Evolutionary conservation across 37 sponge, comb jelly and placozoan genomes (phyloP).

Genomic region (Beroe ovata): DNA sequence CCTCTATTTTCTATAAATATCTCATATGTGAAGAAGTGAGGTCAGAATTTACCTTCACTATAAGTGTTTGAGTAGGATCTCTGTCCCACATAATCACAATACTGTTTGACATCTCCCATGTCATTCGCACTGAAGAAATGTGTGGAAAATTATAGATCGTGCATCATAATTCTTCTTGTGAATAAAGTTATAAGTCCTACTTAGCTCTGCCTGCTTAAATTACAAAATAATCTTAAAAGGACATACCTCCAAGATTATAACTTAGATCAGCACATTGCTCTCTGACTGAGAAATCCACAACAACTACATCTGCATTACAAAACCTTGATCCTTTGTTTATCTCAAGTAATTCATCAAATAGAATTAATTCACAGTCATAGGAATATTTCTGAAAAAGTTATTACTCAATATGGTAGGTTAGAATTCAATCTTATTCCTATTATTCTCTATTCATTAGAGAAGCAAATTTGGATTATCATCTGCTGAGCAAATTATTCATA

Average conservation of each 20-base stretch:
- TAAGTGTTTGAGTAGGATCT: conserved; percentile 60
- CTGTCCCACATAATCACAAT: conserved; percentile 53
- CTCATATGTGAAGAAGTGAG: too few relatives aligned
- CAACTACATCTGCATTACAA: conserved; percentile 47
- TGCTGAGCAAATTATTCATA: too few relatives aligned
- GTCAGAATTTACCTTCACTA: conserved; percentile 40
- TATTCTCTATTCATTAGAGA: too few relatives aligned
- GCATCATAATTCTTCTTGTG: too few relatives aligned
- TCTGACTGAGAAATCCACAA: conserved; percentile 51
- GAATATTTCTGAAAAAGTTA: conserved; percentile 45
- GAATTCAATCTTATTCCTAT: too few relatives aligned
- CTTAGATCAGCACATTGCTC: conserved; percentile 50
- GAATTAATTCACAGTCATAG: conserved; percentile 52
- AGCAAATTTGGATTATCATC: too few relatives aligned
- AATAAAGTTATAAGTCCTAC: too few relatives aligned
- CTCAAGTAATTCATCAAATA: conserved; percentile 47
- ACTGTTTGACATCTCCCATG: conserved; percentile 63
- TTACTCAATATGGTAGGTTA: too few relatives aligned
- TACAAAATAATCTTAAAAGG: not conserved
- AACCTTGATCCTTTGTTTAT: conserved; percentile 41
- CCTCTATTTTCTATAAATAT: too few relatives aligned
- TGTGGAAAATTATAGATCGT: conserved; percentile 24
- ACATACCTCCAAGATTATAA: conserved; percentile 51
- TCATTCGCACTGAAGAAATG: conserved; percentile 51
- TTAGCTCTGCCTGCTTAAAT: too few relatives aligned